phyloP scores from a whole-genome alignment of 2,113 vertebrate species.

The Muscicapa adusta region DNA sequence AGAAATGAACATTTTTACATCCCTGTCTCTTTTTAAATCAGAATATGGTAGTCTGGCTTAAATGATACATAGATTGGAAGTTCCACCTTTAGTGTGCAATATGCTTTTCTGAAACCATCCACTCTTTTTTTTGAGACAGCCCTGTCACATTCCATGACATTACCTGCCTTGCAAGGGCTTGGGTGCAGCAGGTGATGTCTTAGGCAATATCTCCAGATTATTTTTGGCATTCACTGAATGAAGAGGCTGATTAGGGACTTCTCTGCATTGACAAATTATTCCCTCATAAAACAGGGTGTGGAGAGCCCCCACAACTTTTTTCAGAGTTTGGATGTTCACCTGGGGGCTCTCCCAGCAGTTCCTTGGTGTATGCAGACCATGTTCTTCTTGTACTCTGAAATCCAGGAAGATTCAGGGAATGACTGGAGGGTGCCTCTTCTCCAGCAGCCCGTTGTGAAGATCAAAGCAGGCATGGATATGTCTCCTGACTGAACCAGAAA shows the following conservation, averaged over 20 bases:
- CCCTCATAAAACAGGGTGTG: background rate
- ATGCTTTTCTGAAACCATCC: background rate
- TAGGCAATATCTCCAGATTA: background rate
- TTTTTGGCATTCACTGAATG: background rate
- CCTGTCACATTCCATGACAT: background rate
- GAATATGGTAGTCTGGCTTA: background rate
- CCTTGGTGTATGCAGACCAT: background rate
- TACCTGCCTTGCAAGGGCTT: background rate
- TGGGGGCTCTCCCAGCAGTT: background rate
- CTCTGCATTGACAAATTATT: background rate
- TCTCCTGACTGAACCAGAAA: background rate
- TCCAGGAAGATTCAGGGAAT: background rate
- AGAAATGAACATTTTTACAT: background rate
- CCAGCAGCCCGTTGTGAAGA: background rate
- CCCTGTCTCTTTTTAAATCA: background rate
- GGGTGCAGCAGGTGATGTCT: background rate
- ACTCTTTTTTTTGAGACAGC: background rate
- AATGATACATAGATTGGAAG: background rate
- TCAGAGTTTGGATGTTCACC: background rate
- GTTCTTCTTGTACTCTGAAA: background rate
- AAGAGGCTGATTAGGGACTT: background rate
- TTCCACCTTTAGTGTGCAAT: background rate
- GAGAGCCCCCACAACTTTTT: background rate
- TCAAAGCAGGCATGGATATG: background rate
- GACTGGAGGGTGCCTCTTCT: background rate